Base-by-base conservation (phyloP, 1,140 invertebrate genomes). In the Calycopis cecrops region DNA sequence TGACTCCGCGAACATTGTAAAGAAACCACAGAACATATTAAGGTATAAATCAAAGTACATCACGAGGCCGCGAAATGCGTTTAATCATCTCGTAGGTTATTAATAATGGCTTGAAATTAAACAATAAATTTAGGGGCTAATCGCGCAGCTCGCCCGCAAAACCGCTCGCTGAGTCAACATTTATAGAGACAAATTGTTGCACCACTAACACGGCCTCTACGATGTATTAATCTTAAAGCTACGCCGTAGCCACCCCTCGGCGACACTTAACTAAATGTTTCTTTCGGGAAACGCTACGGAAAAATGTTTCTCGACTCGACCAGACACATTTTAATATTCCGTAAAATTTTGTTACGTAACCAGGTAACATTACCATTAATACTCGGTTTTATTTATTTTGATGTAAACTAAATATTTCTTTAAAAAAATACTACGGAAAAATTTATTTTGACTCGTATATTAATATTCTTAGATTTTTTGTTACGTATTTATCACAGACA, bases 141-240 rank as follows among this genome's bases (percentile, higher is more conserved):
- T 87, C 81, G 76, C 72, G 77, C 76, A 68, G 69, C 72, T 64
- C 68, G 71, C 71, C 79, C 81, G 77, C 81, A 76, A 76, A 74
- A 71, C 73, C 71, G 69, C 73, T 70, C 72, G 83, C 84, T 87
- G 84, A 87, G 71, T 85, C 80, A 84, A 84, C 84, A 79, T 87
- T 87, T 87, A 87, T 87, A 87, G 81, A 87, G 84, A 87, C 84
- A 87, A 87, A 87, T 87, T 84, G 81, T 86, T 79, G 74, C 75
- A 71, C 69, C 74, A 84, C 73, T 79, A 78, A 78, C 78, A 69
- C 65, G 56, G 69, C 65, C 71, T 74, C 75, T 62, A 69, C 69
- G 79, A 86, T 79, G 69, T 86, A 86, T 86, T 86, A 86, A 85
- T 86, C 83, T 86, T 81, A 48, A 59, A 60, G 66, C 63, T 68